A percentile compares a stretch with the other conserved stretches of the same genome.
These are phyloP conservation scores for Ceratothoa steindachneri DNA, from an alignment of 2,888 invertebrate genomes.

Conservation along the genomic window DNA sequence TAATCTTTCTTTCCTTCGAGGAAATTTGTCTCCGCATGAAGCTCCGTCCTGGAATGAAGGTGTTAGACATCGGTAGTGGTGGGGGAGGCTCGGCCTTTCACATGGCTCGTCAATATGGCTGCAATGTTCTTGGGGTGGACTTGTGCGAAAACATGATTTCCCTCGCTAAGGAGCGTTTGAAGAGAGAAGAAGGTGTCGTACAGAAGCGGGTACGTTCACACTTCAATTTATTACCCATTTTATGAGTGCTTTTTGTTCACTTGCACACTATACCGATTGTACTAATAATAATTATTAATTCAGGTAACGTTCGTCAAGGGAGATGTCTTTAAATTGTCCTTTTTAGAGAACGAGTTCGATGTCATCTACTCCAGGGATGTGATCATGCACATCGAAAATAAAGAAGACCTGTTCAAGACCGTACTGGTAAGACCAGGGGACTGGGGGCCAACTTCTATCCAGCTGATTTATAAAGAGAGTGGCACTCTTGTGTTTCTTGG, in stretches of 20 bases:
- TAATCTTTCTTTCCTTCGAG: conserved; percentile 50
- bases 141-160: conserved; percentile 59
- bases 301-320: conserved; percentile 56
- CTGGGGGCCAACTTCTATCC: too few relatives aligned
- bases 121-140: conserved; percentile 57
- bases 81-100: conserved; percentile 58
- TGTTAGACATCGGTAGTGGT: conserved; percentile 61
- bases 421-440: too few relatives aligned
- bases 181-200: too few relatives aligned
- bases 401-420: conserved; percentile 54
- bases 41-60: conserved; percentile 55
- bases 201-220: too few relatives aligned
- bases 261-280: too few relatives aligned
- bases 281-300: too few relatives aligned
- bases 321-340: conserved; percentile 57
- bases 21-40: conserved; percentile 55
- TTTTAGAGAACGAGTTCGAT: conserved; percentile 56
- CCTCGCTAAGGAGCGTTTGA: conserved; percentile 57
- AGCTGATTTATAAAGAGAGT: too few relatives aligned
- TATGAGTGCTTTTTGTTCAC: too few relatives aligned
- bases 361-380: conserved; percentile 59
- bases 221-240: too few relatives aligned
- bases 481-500: too few relatives aligned
- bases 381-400: conserved; percentile 59
- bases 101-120: conserved; percentile 57